A percentile compares a stretch with the other conserved stretches of the same genome.
Conservation (phyloP, 2,113 vertebrate genomes). For the Ibidorhyncha struthersii region DNA sequence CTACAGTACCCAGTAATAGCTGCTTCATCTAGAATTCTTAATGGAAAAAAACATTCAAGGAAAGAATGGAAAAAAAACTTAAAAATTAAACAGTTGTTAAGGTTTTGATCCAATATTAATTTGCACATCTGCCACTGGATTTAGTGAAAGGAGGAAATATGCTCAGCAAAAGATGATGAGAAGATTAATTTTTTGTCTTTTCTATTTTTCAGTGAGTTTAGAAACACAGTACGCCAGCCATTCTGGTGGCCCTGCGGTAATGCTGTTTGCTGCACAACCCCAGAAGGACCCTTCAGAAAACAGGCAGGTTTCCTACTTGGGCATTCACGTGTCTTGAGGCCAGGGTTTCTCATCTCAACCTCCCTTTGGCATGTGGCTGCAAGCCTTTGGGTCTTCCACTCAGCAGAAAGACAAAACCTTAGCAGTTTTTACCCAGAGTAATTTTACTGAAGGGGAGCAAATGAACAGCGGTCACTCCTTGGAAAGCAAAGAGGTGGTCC, state of each 20-base stretch:
- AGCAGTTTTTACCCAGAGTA: neutral
- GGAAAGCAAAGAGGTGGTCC: neutral
- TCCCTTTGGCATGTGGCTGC: neutral
- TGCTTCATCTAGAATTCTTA: neutral
- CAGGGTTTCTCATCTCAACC: neutral
- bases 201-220: neutral
- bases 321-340: neutral
- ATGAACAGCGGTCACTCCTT: neutral
- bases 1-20: neutral
- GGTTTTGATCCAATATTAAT: conserved; percentile 22
- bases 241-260: neutral
- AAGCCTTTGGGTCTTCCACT: neutral
- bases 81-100: conserved; percentile 9
- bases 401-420: neutral
- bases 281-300: neutral
- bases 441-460: neutral
- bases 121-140: neutral
- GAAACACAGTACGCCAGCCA: neutral
- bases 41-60: neutral
- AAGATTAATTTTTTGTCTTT: neutral
- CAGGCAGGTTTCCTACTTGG: neutral
- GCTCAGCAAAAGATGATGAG: neutral
- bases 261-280: neutral
- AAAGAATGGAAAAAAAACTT: neutral
- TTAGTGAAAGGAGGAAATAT: neutral